Base-by-base conservation (phyloP, 2,888 invertebrate genomes). In the Tinea semifulvella region DNA sequence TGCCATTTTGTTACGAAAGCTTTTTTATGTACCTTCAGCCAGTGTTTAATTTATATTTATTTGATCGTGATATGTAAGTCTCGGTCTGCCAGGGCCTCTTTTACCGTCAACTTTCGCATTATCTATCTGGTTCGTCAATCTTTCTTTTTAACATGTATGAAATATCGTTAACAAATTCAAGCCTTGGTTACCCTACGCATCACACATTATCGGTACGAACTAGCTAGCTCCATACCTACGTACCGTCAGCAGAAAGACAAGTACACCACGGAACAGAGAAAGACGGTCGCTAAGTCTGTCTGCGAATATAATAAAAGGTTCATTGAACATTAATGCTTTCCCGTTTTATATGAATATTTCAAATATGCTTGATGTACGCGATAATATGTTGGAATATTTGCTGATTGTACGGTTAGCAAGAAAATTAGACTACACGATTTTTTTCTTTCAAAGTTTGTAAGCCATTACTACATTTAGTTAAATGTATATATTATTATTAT, bases 281-380 rank as follows among this genome's bases (percentile, higher is more conserved):
- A 20, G 40, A 22, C 40, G 20, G 26, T 25, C 25, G 11, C 26
- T 42, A 43, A 43, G 28, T 31, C 43, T 31, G 43, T 31, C 43
- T 28, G 31, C 43, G 18, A 39, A 47, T 56, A 61, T 58, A 66
- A 74, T 73, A 70, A 61, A 70, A 52, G 57, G 63, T 65, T 61
- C 66, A 68, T 62, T 68, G 72, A 66, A 63, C 72, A 63, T 73
- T 72, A 69, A 75, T 74, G 68, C 66, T 61, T 66, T 64, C 66
- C 68, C 60, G 71, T 68, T 64, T 59, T 66, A 68, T 74, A 75
- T 76, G 75, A 75, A 76, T 79, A 76, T 79, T 77, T 77, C 74
- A 79, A 77, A 76, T 68, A 65, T 63, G 59, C 72, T 53, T 63
- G 72, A 75, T 77, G 66, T 56, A 56, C 60, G 42, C 70, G 75